These are phyloP conservation scores for Choloepus didactylus DNA, from an alignment of 2,797 vertebrate genomes.

Conservation along the genomic window DNA sequence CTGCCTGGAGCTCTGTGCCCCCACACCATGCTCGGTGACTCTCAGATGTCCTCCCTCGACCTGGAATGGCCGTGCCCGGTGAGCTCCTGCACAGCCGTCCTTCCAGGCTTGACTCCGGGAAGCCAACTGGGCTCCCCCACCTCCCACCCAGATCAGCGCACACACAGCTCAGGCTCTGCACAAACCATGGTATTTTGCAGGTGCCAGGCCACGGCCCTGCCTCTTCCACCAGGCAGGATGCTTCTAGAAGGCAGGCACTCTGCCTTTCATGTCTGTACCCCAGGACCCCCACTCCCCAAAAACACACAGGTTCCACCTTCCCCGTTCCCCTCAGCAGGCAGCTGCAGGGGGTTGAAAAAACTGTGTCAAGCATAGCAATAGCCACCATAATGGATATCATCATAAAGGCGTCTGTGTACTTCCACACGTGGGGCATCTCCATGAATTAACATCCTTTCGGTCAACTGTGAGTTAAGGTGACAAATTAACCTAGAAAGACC, in stretches of 20 bases:
- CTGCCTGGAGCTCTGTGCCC: neutral
- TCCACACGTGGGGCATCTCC: too few relatives aligned
- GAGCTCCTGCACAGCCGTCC: neutral
- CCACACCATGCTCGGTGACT: neutral
- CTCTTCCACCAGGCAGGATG: neutral
- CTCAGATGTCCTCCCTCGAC: neutral
- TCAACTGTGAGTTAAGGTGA: neutral
- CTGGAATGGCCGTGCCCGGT: neutral
- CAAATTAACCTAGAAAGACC: neutral
- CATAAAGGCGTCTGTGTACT: too few relatives aligned
- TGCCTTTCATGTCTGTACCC: neutral
- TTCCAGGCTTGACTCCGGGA: too few relatives aligned
- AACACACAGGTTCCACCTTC: neutral
- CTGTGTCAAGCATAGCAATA: neutral
- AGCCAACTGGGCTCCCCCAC: too few relatives aligned
- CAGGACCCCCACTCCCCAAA: neutral
- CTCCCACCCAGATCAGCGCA: too few relatives aligned
- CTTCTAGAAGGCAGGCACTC: neutral
- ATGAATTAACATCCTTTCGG: neutral
- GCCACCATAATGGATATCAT: neutral
- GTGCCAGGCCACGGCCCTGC: too few relatives aligned
- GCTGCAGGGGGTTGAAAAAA: neutral
- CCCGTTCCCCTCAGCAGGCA: neutral
- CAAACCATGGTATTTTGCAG: too few relatives aligned
- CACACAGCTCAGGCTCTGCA: too few relatives aligned